phyloP scores from a whole-genome alignment of 2,797 vertebrate genomes.

The Gobionotothen gibberifrons region DNA sequence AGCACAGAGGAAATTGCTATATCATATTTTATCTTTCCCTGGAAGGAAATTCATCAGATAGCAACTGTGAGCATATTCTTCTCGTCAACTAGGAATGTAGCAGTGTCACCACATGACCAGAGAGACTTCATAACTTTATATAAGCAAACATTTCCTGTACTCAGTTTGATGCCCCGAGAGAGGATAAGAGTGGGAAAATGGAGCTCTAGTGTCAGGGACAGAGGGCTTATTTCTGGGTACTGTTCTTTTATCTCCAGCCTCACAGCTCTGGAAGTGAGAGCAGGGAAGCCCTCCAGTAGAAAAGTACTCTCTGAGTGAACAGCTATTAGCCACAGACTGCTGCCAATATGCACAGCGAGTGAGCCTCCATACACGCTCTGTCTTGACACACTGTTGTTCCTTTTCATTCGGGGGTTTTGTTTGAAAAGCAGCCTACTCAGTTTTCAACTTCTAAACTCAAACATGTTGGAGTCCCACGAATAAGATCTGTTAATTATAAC shows the following conservation, averaged over 20 bases:
- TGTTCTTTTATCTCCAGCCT: constrained; percentile 33
- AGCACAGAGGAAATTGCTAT: background rate
- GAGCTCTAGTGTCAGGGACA: constrained; percentile 14
- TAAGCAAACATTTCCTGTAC: background rate
- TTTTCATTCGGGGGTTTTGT: constrained; percentile 73
- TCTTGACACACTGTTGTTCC: constrained; percentile 45
- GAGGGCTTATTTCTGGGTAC: constrained; percentile 32
- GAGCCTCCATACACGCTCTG: constrained; percentile 36
- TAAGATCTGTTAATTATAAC: constrained; percentile 53
- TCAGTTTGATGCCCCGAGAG: constrained; percentile 23
- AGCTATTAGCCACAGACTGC: constrained; percentile 43
- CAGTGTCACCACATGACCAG: constrained; percentile 5
- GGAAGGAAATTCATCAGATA: constrained; percentile 1
- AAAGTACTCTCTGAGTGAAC: constrained; percentile 57
- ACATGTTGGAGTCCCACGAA: constrained; percentile 52
- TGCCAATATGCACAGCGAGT: constrained; percentile 57
- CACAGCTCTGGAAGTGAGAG: constrained; percentile 47
- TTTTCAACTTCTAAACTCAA: constrained; percentile 59
- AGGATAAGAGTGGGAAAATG: constrained; percentile 36
- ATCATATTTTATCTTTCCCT: constrained; percentile 1
- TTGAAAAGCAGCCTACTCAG: constrained; percentile 75
- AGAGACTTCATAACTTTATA: constrained; percentile 3
- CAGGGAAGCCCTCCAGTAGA: constrained; percentile 62
- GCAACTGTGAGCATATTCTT: background rate
- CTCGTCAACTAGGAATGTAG: background rate